Percentiles rank a stretch among this genome's conserved stretches.
phyloP scores from a whole-genome alignment of 2,113 vertebrate species.

The Tautogolabrus adspersus region DNA sequence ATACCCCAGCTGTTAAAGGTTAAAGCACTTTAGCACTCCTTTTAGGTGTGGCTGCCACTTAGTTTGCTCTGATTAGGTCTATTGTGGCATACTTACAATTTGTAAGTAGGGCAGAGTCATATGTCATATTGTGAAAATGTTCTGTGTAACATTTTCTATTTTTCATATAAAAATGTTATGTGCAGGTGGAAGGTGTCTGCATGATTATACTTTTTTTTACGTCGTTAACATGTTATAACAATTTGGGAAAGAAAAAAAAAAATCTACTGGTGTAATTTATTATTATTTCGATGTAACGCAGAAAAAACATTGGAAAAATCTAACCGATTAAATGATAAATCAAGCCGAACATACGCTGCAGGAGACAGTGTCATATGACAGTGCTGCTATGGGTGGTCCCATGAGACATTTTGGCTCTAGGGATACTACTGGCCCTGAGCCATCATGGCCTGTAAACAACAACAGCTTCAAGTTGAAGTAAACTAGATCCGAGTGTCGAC shows the following conservation, averaged over 20 bases:
- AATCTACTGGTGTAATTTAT: no score
- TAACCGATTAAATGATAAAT: background rate
- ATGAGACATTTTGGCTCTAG: constrained; percentile 73
- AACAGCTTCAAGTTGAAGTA: constrained; percentile 77
- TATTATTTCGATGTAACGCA: no score
- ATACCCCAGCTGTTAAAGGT: constrained; percentile 9
- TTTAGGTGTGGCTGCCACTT: constrained; percentile 28
- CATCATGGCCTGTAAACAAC: constrained; percentile 84
- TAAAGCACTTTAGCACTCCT: constrained; percentile 20
- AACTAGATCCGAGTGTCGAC: constrained; percentile 61
- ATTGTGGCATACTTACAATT: background rate
- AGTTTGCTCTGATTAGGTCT: background rate
- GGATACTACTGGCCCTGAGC: constrained; percentile 71
- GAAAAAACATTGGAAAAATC: background rate
- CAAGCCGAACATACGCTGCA: background rate
- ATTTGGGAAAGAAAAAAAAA: no score
- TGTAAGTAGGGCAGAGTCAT: background rate
- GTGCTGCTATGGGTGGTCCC: constrained; percentile 68
- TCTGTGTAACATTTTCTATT: no score
- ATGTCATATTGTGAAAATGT: no score
- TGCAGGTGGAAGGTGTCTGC: no score
- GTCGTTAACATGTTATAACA: no score
- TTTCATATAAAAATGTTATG: no score
- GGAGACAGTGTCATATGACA: constrained; percentile 66
- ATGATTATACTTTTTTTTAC: no score